Conservation (phyloP, 2,113 vertebrate species). For the Taurulus bubalis region DNA sequence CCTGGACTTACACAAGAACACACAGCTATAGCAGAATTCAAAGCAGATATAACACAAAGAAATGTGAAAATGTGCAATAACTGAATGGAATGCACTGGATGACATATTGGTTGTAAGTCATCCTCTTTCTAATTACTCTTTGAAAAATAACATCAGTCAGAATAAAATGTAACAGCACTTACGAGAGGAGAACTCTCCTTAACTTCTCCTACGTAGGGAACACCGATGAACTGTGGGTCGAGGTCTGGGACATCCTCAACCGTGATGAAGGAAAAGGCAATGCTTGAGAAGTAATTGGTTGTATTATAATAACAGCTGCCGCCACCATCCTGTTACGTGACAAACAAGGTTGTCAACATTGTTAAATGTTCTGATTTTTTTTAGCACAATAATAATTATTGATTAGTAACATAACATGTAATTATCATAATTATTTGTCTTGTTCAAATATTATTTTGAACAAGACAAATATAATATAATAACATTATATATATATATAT, state of each 20-base stretch:
- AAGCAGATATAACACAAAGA: background rate
- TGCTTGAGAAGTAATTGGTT: rapidly evolving
- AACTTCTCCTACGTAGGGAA: conserved; percentile 77
- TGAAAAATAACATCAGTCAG: background rate
- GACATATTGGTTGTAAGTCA: background rate
- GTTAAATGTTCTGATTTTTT: background rate
- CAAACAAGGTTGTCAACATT: conserved; percentile 12
- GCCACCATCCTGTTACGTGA: conserved; percentile 83
- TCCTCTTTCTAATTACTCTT: background rate
- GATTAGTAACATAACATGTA: background rate
- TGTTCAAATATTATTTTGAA: background rate
- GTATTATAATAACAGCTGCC: rapidly evolving
- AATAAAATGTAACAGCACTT: conserved; percentile 39
- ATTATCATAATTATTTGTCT: background rate
- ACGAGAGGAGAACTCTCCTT: conserved; percentile 78
- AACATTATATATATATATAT: too few relatives aligned
- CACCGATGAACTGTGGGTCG: conserved; percentile 84
- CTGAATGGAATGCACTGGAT: background rate
- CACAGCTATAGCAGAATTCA: background rate
- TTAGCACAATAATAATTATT: background rate
- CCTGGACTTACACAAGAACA: background rate
- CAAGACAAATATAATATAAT: too few relatives aligned
- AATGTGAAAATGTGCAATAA: background rate
- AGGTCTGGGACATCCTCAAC: conserved; percentile 85
- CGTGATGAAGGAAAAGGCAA: conserved; percentile 79